phyloP scores from a whole-genome alignment of 2,797 vertebrate genomes.

The Tadarida brasiliensis region DNA sequence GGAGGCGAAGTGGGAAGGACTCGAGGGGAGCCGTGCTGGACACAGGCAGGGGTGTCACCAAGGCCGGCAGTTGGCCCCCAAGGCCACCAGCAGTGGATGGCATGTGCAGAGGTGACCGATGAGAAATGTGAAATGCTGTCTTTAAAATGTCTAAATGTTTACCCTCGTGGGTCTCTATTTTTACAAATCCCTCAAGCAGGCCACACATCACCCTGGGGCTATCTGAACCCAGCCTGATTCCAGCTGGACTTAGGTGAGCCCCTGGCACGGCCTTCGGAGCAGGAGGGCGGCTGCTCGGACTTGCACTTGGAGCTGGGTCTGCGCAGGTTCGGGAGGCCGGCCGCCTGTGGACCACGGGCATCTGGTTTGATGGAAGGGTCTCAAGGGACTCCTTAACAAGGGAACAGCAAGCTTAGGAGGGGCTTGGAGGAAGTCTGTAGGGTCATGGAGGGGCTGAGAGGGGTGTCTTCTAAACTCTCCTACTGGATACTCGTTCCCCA shows the following conservation, averaged over 20 bases:
- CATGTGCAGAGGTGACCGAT: not conserved
- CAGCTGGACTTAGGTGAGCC: not conserved
- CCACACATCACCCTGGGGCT: too few relatives aligned
- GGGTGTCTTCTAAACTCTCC: not conserved
- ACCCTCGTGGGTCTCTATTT: not conserved
- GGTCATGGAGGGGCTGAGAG: not conserved
- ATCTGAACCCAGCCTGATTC: not conserved
- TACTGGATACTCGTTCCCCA: not conserved
- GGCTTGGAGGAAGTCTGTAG: not conserved
- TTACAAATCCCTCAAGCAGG: not conserved
- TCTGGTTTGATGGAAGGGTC: not conserved
- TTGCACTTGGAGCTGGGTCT: not conserved
- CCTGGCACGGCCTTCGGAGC: too few relatives aligned
- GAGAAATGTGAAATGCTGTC: not conserved
- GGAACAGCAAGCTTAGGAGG: too few relatives aligned
- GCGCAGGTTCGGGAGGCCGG: not conserved
- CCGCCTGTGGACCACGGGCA: accelerated
- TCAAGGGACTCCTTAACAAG: accelerated
- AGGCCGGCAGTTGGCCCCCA: not conserved
- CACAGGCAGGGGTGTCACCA: not conserved
- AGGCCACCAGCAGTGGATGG: not conserved
- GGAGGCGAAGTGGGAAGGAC: not conserved
- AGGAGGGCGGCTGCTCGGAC: not conserved
- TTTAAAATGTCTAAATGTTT: not conserved
- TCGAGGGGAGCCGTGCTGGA: not conserved